Evolutionary conservation across 2,888 invertebrate species (phyloP).

Genomic region (Zaprionus bogoriensis): DNA sequence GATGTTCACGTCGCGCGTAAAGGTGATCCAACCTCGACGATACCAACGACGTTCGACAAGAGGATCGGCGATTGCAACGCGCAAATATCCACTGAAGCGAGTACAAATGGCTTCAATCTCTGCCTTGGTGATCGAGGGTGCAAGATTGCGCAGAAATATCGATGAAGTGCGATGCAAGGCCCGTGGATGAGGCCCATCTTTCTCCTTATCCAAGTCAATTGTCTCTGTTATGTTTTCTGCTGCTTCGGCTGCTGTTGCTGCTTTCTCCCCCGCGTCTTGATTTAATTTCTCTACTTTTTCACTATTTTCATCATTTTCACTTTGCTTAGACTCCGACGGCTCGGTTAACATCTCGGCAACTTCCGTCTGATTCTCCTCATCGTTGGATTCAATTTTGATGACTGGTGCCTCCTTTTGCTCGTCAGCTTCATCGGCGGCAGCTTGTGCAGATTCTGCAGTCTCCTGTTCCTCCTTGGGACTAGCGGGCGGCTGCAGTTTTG

Average conservation of each 20-base stretch:
- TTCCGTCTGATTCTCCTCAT: conserved; percentile 66
- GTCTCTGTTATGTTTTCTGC: conserved; percentile 73
- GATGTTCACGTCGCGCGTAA: conserved; percentile 97
- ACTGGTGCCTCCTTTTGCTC: conserved; percentile 32
- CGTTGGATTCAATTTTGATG: conserved; percentile 36
- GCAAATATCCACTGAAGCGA: conserved; percentile 95
- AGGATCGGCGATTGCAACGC: conserved; percentile 98
- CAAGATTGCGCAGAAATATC: conserved; percentile 97
- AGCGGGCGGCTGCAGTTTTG: conserved; percentile 12
- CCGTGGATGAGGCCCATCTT: conserved; percentile 84
- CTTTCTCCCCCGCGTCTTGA: conserved; percentile 4
- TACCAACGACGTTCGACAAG: conserved; percentile 97
- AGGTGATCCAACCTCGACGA: conserved; percentile 99
- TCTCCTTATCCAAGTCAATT: conserved; percentile 83
- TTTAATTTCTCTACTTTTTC: conserved; percentile 38
- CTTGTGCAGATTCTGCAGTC: not conserved
- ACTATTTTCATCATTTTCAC: conserved; percentile 44
- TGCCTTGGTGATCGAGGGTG: conserved; percentile 97
- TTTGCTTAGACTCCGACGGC: conserved; percentile 11
- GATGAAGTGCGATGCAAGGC: conserved; percentile 97
- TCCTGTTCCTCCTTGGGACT: conserved; percentile 60
- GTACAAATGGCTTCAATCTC: conserved; percentile 98
- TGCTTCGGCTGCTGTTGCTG: conserved; percentile 49
- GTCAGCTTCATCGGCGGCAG: not conserved
- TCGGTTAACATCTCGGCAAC: not conserved